Percentiles rank a stretch among this genome's conserved stretches.
Conservation (phyloP, 1,140 invertebrate genomes). For the Grapholita molesta region DNA sequence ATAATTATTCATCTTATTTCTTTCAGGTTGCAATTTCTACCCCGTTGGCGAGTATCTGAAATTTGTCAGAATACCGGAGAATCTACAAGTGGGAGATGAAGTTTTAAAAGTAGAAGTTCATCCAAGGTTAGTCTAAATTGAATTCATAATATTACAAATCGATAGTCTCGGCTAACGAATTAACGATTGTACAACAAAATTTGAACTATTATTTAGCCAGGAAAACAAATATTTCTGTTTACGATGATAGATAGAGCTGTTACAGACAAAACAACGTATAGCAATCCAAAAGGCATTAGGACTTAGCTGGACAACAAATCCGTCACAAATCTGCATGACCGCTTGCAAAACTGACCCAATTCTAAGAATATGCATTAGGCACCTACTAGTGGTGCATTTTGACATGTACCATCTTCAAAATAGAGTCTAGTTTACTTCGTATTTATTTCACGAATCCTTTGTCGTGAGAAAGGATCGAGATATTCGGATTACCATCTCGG, state of each 20-base stretch:
- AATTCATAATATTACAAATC: no score
- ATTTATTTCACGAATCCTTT: neutral
- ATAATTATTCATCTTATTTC: constrained; percentile 23
- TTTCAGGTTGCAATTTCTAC: constrained; percentile 89
- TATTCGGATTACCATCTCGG: constrained; percentile 1
- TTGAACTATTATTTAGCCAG: neutral
- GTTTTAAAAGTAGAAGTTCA: constrained; percentile 86
- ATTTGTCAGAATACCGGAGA: constrained; percentile 87
- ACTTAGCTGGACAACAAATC: constrained; percentile 5
- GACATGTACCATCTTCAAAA: neutral
- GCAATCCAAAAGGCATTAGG: constrained; percentile 11
- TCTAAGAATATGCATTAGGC: neutral
- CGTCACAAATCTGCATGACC: neutral
- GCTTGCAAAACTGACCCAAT: constrained; percentile 3
- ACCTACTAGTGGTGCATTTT: neutral
- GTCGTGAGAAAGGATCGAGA: constrained; percentile 2
- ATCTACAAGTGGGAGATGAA: constrained; percentile 82
- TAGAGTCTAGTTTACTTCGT: neutral
- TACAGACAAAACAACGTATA: neutral
- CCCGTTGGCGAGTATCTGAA: constrained; percentile 86
- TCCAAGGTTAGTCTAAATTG: constrained; percentile 80
- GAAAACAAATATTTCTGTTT: neutral
- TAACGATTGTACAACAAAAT: no score
- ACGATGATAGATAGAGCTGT: neutral
- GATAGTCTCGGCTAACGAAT: no score